Evolutionary conservation across 2,113 vertebrate genomes (phyloP).

Genomic region (Notiomystis cincta): DNA sequence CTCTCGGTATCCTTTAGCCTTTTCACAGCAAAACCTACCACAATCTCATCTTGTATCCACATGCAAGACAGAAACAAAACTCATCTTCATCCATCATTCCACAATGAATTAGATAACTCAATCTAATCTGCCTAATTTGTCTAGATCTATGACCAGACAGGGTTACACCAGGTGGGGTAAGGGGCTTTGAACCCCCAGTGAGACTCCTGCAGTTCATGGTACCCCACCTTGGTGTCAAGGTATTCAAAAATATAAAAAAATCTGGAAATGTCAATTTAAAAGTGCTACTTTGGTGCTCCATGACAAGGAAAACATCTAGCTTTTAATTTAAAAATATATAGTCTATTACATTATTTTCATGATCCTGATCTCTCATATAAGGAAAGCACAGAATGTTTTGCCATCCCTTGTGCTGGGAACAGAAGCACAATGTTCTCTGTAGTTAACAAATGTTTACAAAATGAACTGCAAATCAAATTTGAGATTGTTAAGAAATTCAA

Average conservation of each 20-base stretch:
- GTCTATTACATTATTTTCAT: neutral
- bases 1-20: neutral
- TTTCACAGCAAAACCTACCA: neutral
- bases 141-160: neutral
- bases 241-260: neutral
- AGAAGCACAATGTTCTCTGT: slow-evolving; percentile 16
- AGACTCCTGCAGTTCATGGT: neutral
- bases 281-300: neutral
- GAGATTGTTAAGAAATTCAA: slow-evolving; percentile 5
- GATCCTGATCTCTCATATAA: neutral
- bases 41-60: neutral
- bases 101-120: slow-evolving; percentile 33
- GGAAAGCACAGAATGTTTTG: neutral
- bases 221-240: neutral
- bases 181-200: neutral
- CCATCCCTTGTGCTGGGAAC: neutral
- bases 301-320: neutral
- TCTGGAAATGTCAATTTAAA: neutral
- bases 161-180: neutral
- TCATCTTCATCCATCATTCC: slow-evolving; percentile 21
- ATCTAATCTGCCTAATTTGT: slow-evolving; percentile 25
- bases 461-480: neutral
- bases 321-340: neutral
- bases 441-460: slow-evolving; percentile 18
- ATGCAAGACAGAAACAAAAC: neutral